A percentile compares a stretch with the other conserved stretches of the same genome.
These are phyloP conservation scores for Plagiodera versicolora DNA, from an alignment of 2,888 invertebrate genomes.

Conservation along the genomic window DNA sequence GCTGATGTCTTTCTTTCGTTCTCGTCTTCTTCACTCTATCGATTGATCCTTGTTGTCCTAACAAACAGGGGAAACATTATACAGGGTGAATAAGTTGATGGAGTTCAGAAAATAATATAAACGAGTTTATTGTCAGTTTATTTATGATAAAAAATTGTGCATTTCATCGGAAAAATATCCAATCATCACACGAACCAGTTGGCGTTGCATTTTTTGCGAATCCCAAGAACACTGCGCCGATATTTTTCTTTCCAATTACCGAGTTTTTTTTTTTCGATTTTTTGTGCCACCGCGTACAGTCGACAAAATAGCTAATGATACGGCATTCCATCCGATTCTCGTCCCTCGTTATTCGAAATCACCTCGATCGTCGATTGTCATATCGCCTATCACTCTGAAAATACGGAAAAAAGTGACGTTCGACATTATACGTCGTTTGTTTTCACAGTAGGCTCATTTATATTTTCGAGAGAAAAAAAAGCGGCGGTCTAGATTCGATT, in stretches of 20 bases:
- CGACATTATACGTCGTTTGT: slow-evolving; percentile 3
- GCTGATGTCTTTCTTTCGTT: slow-evolving; percentile 7
- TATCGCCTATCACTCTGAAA: slow-evolving; percentile 21
- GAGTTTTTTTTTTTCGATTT: too few species aligned
- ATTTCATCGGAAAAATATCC: too few species aligned
- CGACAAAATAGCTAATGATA: slow-evolving; percentile 29
- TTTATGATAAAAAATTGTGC: neutral
- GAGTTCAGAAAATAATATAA: too few species aligned
- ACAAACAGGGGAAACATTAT: neutral
- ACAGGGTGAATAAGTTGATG: too few species aligned
- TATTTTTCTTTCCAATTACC: slow-evolving; percentile 24
- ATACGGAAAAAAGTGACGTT: slow-evolving; percentile 10
- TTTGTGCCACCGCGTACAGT: slow-evolving; percentile 17
- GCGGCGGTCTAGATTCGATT: too few species aligned
- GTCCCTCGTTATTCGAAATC: slow-evolving; percentile 30
- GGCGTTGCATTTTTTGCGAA: neutral
- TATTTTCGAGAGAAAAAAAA: neutral
- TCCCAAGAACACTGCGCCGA: slow-evolving; percentile 3
- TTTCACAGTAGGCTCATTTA: neutral
- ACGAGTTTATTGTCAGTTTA: neutral
- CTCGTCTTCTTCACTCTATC: neutral
- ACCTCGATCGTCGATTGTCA: slow-evolving; percentile 23
- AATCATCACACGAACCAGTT: neutral
- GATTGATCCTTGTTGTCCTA: slow-evolving; percentile 2
- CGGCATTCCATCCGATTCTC: slow-evolving; percentile 28